Evolutionary conservation across 2,888 invertebrate species (phyloP), one percentile per base, ranked within the genome.

Genomic region (Harpalus rufipes): DNA sequence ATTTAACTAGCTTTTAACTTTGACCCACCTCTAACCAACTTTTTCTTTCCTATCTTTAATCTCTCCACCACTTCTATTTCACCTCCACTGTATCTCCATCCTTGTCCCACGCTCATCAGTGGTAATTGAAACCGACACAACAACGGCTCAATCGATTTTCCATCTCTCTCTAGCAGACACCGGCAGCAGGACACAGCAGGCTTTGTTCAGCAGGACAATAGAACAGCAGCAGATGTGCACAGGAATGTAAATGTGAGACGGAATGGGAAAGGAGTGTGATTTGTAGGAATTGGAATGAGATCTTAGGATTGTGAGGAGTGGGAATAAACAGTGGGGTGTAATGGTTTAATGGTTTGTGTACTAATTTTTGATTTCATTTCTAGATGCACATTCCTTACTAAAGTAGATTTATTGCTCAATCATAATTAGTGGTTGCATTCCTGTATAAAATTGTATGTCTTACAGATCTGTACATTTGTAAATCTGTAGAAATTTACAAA

Each of bases 91-190:
- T 32, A 68, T n/a, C 68, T 32, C 68, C 14, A 6, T 14, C 14
- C 44, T 14, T 74, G 74, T 74, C 56, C 41, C 16, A 41, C 4
- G 51, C 74, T 51, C 74, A 74, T 74, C 74, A 74, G 74, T 18
- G 74, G 74, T 74, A 74, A 74, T 74, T 74, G 74, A 74, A 74
- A 74, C 74, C 44, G 51, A 56, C 74, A 51, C 74, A 74, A 74
- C 74, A 51, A 74, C 74, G 41, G 74, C 74, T 74, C 74, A 74
- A 74, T 51, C 74, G 21, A 63, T 18, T 21, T 63, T 25, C 21
- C 16, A 18, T 63, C 63, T 63, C 25, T 21, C 8, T 21, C 63
- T 7, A 12, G 8, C 63, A 63, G 0, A 10, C 21, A 7, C 21
- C 18, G 14, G 6, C 32, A 32, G 32, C 32, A 32, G 32, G 32